Conservation (phyloP, 2,797 vertebrate genomes). For the Silurus aristotelis region DNA sequence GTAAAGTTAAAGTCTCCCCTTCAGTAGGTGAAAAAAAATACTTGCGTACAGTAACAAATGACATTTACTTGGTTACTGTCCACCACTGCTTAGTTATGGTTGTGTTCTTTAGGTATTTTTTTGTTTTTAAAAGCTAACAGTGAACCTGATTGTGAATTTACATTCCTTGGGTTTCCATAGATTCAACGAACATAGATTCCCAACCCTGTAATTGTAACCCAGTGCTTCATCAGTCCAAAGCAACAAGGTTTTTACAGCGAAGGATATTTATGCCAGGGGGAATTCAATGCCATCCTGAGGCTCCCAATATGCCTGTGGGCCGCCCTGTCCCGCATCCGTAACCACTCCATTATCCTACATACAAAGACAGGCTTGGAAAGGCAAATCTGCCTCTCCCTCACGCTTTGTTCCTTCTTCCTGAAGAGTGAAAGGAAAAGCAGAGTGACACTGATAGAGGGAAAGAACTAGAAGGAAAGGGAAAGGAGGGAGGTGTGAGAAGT, state of each 20-base stretch:
- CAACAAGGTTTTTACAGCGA: slow-evolving; percentile 34
- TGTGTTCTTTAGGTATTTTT: too few species aligned
- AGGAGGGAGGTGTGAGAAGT: slow-evolving; percentile 22
- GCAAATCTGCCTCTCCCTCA: slow-evolving; percentile 42
- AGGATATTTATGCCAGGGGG: slow-evolving; percentile 14
- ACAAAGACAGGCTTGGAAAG: slow-evolving; percentile 53
- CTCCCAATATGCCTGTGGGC: slow-evolving; percentile 4
- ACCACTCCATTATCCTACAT: slow-evolving; percentile 48
- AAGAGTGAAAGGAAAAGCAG: slow-evolving; percentile 40
- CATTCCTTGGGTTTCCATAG: not conserved
- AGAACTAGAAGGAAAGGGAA: not conserved
- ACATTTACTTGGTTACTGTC: too few species aligned
- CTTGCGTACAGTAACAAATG: too few species aligned
- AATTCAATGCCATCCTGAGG: slow-evolving; percentile 21
- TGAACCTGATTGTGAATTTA: not conserved
- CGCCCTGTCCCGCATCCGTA: slow-evolving; percentile 31
- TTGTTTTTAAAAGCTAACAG: too few species aligned
- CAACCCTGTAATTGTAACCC: not conserved
- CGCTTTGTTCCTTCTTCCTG: slow-evolving; percentile 41
- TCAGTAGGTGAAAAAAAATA: too few species aligned
- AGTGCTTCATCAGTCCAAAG: slow-evolving; percentile 11
- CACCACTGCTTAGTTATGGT: too few species aligned
- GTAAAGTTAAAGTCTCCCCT: too few species aligned
- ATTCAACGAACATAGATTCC: not conserved
- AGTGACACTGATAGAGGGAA: not conserved